phyloP scores from a whole-genome alignment of 30 jellyfish, hydroid and myxozoan genomes.

The Pelagia noctiluca region DNA sequence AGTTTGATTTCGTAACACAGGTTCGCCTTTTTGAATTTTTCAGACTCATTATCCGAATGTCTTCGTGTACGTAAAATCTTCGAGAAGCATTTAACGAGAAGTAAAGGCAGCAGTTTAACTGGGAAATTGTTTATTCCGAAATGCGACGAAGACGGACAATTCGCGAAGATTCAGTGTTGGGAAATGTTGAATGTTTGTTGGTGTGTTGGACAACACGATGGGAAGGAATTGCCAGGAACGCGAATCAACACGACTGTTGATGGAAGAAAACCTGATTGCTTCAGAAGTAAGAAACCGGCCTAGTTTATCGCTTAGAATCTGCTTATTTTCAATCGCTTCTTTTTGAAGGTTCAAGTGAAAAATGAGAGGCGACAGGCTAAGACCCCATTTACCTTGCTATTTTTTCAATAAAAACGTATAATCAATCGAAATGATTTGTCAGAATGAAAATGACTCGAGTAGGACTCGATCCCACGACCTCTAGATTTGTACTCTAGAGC shows the following conservation, averaged over 20 bases:
- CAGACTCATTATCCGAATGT: neutral
- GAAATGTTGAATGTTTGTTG: constrained; percentile 73
- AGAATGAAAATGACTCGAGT: too few relatives aligned
- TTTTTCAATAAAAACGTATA: too few relatives aligned
- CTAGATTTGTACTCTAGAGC: too few relatives aligned
- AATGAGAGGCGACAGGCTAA: too few relatives aligned
- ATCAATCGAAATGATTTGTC: too few relatives aligned
- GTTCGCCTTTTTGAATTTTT: too few relatives aligned
- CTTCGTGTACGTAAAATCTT: neutral
- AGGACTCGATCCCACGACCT: too few relatives aligned
- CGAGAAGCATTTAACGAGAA: constrained; percentile 16
- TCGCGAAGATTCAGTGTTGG: constrained; percentile 82
- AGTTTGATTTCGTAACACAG: too few relatives aligned
- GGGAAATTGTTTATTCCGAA: constrained; percentile 58
- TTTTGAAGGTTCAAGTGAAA: too few relatives aligned
- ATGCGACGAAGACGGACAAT: constrained; percentile 78
- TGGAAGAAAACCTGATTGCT: constrained; percentile 75
- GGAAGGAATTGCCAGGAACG: constrained; percentile 80
- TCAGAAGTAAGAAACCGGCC: constrained; percentile 62
- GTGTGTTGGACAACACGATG: constrained; percentile 89
- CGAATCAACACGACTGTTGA: constrained; percentile 40
- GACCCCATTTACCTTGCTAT: too few relatives aligned
- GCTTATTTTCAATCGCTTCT: too few relatives aligned
- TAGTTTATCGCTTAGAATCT: too few relatives aligned
- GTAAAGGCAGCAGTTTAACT: neutral